Evolutionary conservation across 2,888 invertebrate genomes (phyloP).

Genomic region (Endotricha flammealis): DNA sequence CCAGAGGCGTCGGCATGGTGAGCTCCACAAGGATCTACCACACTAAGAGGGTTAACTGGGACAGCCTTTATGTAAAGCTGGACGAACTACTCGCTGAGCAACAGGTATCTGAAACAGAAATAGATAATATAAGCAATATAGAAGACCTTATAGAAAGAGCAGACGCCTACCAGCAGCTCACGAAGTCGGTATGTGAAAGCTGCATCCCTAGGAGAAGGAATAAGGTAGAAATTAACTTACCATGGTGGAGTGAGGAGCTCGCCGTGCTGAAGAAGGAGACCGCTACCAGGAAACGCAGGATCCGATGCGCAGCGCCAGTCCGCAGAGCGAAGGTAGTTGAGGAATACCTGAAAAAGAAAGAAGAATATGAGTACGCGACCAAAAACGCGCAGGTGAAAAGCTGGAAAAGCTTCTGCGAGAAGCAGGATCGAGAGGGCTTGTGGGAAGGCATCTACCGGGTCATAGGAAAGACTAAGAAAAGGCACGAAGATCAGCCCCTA

Average conservation of each 20-base stretch:
- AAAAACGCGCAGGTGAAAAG: too few species aligned
- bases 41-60: too few species aligned
- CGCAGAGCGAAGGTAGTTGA: slow-evolving; percentile 7
- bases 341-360: slow-evolving; percentile 6
- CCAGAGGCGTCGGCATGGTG: neutral
- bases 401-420: too few species aligned
- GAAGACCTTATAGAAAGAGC: neutral
- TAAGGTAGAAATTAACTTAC: slow-evolving; percentile 4
- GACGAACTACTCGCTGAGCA: neutral
- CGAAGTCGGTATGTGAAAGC: neutral
- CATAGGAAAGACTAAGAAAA: too few species aligned
- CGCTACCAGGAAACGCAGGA: neutral
- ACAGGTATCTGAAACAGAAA: neutral
- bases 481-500: too few species aligned
- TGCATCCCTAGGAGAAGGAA: slow-evolving; percentile 11
- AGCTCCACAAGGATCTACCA: neutral
- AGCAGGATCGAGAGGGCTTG: too few species aligned
- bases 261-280: slow-evolving; percentile 8
- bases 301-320: slow-evolving; percentile 11
- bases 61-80: neutral
- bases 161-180: neutral
- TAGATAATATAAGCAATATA: neutral
- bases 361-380: neutral
- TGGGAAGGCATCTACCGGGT: too few species aligned
- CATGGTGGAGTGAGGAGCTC: slow-evolving; percentile 18